Evolutionary conservation across 2,888 invertebrate species (phyloP), one percentile per base, ranked within the genome.

Genomic region (Baccha elongata): DNA sequence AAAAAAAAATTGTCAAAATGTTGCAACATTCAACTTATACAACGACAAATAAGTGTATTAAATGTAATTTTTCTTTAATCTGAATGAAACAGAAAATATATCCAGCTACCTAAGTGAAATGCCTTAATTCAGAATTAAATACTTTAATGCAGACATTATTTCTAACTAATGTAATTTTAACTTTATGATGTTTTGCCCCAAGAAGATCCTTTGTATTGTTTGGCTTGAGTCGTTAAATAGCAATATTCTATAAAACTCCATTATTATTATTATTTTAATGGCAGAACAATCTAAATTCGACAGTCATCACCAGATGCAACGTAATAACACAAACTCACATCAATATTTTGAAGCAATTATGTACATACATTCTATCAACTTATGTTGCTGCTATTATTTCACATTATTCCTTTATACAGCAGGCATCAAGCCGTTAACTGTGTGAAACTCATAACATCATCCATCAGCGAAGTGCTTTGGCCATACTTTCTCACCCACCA

Each of bases 391-490:
- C 76, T 55, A 76, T 83, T 83, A 83, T 83, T 55, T 83, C 68
- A 32, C 83, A 76, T 83, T 83, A 83, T 76, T 83, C 55, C 76
- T 83, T 73, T 76, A n/a, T n/a, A 67, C 53, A 71, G 42, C 76
- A 83, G 65, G 67, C 67, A 83, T 69, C 68, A 83, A 72, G 71
- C 58, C 67, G 83, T 83, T 83, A 83, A 83, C 83, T 83, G 67
- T 23, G 40, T n/a, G 11, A 72, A 60, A 64, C 67, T 76, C 72
- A 72, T 76, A 83, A 76, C 76, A 83, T 76, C 83, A 83, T 76
- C 83, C 83, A 76, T 83, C 83, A 83, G 76, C 83, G 72, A 76
- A 83, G 83, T 83, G 76, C 72, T 72, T 68, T 53, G 37, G 65
- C 62, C 50, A 42, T 15, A 19, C 40, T 29, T 50, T 15, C 42